Base-by-base conservation (phyloP, 2,113 vertebrate species). In the Carollia perspicillata region DNA sequence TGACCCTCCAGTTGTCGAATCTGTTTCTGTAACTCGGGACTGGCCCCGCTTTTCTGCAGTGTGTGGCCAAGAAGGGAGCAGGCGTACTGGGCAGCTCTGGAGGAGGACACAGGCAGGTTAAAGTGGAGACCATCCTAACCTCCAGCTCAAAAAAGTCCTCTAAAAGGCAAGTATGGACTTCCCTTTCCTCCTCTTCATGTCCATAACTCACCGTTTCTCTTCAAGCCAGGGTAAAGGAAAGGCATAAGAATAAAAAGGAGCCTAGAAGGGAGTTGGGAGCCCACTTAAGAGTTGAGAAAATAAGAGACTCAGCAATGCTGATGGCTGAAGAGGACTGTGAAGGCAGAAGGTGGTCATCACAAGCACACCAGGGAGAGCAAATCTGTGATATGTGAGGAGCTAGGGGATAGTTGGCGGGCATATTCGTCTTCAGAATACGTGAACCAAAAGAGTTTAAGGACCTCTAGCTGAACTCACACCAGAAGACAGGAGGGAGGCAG, bases 1-100 rank as follows among this genome's bases (percentile, higher is more conserved):
- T 99, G 99, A 0, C 98, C 97, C 93, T 99, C 99, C 97, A 99
- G 98, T 40, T 99, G 99, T 72, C 98, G 97, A n/a, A 99, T 78
- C 4, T 98, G 98, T 22, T 77, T 96, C n/a, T 98, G 88, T 17
- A 98, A 89, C 8, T 98, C 98, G 0, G 96, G 84, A 3, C 97
- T 97, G 4, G 98, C 98, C 14, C 99, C 99, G 4, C 97, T 98
- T 96, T 97, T 99, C 94, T 98, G 98, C 86, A 99, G 97, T 0
- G 98, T 97, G 87, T 99, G 99, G 40, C 99, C 99, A 0, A 99
- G 98, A 80, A 99, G 97, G 0, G 98, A 97, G 96, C 99, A 99
- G 55, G 99, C 98, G 20, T 99, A 99, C 89, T 99, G 99, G 0
- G 99, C 99, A 0, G 99, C 99, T 98, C 99, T 99, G 97, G 1